Base-by-base conservation (phyloP, 1,140 invertebrate genomes). In the Mesaphorura yosii region DNA sequence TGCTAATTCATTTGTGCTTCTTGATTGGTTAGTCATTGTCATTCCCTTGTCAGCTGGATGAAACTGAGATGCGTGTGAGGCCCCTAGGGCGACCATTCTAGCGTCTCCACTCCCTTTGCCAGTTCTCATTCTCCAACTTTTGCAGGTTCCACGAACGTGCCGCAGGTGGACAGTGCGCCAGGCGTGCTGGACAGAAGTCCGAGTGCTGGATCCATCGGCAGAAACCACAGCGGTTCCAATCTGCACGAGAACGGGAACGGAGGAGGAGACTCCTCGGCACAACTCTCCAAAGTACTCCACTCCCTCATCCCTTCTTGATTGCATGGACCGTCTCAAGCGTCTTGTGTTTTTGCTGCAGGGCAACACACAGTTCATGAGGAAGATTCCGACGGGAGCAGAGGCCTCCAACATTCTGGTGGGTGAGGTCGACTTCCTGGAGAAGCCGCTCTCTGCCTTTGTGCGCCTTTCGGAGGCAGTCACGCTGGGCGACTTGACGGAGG, bases 321-420 rank as follows among this genome's bases (percentile, higher is more conserved):
- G n/a, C n/a, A n/a, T n/a, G n/a, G n/a, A n/a, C n/a, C n/a, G n/a
- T n/a, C n/a, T n/a, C n/a, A n/a, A n/a, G n/a, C n/a, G n/a, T n/a
- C n/a, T n/a, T 37, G 12, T 37, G 34, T 4, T 46, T 46, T 22
- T 53, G 63, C 65, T 65, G 58, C 75, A 89, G 78, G 76, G 79
- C 41, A 96, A 97, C 70, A 83, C 82, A 46, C 80, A 92, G 64
- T 97, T 97, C 64, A 92, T 96, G 89, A 78, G 86, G 37, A 98
- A 98, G 75, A 92, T 98, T 66, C 94, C 93, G n/a, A 78, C 79
- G 0, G 93, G 91, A 20, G 86, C 92, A 1, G 94, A 98, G 72
- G 91, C 93, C 2, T 89, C 89, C 44, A 98, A 97, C 69, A 94
- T 99, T 64, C 73, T 99, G 10, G 90, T 99, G 1, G 95, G 95